Evolutionary conservation across 2,888 invertebrate species (phyloP).

Genomic region (Sphaeridia pumilis): DNA sequence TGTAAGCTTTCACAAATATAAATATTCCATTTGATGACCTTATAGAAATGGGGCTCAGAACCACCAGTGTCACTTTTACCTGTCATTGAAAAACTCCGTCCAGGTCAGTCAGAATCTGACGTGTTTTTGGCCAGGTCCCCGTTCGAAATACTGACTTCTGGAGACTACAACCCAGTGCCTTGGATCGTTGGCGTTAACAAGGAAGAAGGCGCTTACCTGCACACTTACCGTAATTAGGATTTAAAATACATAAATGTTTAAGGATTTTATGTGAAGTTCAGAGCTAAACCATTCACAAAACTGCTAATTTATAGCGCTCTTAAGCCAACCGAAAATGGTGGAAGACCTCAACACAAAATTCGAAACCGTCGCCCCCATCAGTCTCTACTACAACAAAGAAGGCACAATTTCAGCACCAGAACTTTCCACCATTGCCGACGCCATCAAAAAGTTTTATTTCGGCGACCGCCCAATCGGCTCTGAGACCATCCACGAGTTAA

Average conservation of each 20-base stretch:
- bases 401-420: neutral
- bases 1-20: too few species aligned
- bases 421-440: slow-evolving; percentile 7
- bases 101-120: slow-evolving; percentile 39
- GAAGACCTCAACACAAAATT: slow-evolving; percentile 15
- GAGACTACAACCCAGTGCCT: slow-evolving; percentile 13
- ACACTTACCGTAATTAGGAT: slow-evolving; percentile 41
- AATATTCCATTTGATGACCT: neutral
- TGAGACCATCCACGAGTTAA: slow-evolving; percentile 11
- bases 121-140: slow-evolving; percentile 14
- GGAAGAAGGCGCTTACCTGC: slow-evolving; percentile 38
- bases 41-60: slow-evolving; percentile 44
- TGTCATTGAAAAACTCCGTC: slow-evolving; percentile 40
- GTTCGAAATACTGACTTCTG: slow-evolving; percentile 8
- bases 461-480: slow-evolving; percentile 6
- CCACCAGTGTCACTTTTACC: slow-evolving; percentile 44
- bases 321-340: slow-evolving; percentile 4
- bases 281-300: too few species aligned
- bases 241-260: too few species aligned
- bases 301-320: slow-evolving; percentile 11
- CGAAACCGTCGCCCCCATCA: slow-evolving; percentile 13
- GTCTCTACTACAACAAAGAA: slow-evolving; percentile 9
- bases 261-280: too few species aligned
- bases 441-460: slow-evolving; percentile 15
- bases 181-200: slow-evolving; percentile 12